Conservation (phyloP, 2,113 vertebrate species). For the Trogon melanurus region DNA sequence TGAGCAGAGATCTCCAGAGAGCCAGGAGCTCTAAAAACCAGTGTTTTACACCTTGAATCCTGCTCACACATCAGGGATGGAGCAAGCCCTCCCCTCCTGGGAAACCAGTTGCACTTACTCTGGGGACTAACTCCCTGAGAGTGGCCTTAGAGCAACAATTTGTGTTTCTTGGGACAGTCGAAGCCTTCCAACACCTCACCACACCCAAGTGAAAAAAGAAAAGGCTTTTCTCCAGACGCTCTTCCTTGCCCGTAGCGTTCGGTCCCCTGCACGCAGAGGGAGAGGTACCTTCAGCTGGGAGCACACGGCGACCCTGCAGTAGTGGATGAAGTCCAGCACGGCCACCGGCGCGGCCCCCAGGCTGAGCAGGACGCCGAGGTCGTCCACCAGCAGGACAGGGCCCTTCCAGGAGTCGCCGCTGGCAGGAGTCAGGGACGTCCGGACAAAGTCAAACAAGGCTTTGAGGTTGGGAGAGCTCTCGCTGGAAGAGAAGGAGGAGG, state of each 20-base stretch:
- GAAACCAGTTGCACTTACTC: not conserved
- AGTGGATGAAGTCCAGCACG: conserved; percentile 89
- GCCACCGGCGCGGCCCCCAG: conserved; percentile 77
- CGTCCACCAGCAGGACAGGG: conserved; percentile 87
- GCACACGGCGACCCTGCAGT: conserved; percentile 86
- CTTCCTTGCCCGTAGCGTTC: accelerated
- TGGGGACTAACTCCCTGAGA: not conserved
- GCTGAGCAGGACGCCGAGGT: conserved; percentile 87
- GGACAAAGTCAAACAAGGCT: conserved; percentile 81
- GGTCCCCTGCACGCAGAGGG: too few species aligned
- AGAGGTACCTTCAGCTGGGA: conserved; percentile 79
- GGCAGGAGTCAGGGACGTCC: conserved; percentile 18
- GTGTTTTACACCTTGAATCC: accelerated
- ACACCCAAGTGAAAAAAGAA: accelerated
- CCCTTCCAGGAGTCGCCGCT: conserved; percentile 58
- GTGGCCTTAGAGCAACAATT: accelerated
- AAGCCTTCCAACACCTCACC: not conserved
- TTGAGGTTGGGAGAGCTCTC: conserved; percentile 65
- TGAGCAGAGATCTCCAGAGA: not conserved
- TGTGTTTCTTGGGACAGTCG: not conserved
- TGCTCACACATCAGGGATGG: not conserved
- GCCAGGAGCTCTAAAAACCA: not conserved
- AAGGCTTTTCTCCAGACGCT: not conserved
- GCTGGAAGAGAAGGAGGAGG: conserved; percentile 52
- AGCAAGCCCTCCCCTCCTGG: not conserved